Conservation (phyloP, 2,888 invertebrate species). For the Nycteola revayana region DNA sequence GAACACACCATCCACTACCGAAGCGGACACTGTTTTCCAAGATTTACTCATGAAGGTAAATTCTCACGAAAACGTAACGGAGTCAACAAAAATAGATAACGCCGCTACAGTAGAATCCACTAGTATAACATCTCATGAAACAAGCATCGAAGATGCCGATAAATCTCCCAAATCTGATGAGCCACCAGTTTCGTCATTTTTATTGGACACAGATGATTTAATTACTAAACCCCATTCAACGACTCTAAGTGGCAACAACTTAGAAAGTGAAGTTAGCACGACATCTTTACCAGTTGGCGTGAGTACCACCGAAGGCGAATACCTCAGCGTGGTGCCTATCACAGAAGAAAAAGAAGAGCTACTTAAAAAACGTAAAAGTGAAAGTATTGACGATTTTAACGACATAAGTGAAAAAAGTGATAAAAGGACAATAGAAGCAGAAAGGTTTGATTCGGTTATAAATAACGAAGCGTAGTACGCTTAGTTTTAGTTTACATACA, state of each 20-base stretch:
- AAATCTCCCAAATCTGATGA: constrained; percentile 29
- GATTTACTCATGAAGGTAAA: constrained; percentile 38
- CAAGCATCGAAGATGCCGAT: constrained; percentile 15
- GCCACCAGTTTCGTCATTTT: constrained; percentile 57
- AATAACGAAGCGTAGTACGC: constrained; percentile 61
- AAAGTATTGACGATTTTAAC: constrained; percentile 61
- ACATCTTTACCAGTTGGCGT: constrained; percentile 9
- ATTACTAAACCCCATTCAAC: constrained; percentile 38
- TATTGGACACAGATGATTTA: constrained; percentile 70
- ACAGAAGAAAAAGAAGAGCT: constrained; percentile 44
- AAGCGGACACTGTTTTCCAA: constrained; percentile 35
- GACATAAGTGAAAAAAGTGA: constrained; percentile 77
- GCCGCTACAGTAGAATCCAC: constrained; percentile 3
- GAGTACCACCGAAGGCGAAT: constrained; percentile 40
- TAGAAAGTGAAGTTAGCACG: constrained; percentile 27
- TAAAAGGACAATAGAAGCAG: constrained; percentile 67
- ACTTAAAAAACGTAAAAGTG: constrained; percentile 52
- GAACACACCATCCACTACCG: constrained; percentile 24
- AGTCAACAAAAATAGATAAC: constrained; percentile 18
- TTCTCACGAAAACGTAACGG: constrained; percentile 29
- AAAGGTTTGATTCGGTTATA: constrained; percentile 57
- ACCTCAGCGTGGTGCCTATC: constrained; percentile 68
- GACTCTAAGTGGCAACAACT: constrained; percentile 23
- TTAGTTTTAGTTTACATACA: constrained; percentile 29
- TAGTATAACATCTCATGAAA: constrained; percentile 6